These are phyloP conservation scores for Villa cingulata DNA, from an alignment of 2,888 invertebrate species.

Conservation along the genomic window DNA sequence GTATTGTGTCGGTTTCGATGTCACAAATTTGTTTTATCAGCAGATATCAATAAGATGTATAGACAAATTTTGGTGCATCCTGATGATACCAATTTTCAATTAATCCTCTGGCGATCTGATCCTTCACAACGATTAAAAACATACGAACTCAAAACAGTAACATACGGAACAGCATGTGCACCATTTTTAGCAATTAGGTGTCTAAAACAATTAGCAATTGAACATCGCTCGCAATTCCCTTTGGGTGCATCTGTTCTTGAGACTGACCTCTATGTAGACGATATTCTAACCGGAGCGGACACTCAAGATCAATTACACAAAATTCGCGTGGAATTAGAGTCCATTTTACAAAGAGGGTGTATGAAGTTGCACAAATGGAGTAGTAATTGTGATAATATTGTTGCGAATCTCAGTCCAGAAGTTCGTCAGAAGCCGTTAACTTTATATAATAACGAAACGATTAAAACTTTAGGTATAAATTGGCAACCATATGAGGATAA, in stretches of 20 bases:
- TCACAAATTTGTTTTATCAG: conserved; percentile 15
- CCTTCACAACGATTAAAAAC: conserved; percentile 20
- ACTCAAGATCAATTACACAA: no score
- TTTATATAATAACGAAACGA: no score
- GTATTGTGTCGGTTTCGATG: conserved; percentile 3
- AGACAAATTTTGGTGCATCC: conserved; percentile 1
- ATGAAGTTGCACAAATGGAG: no score
- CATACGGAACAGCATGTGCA: conserved; percentile 4
- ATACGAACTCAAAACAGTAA: conserved; percentile 23
- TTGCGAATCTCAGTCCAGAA: no score
- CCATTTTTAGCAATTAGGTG: not conserved
- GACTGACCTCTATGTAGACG: conserved; percentile 17
- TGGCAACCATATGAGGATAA: no score
- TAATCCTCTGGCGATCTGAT: not conserved
- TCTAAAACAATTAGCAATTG: not conserved
- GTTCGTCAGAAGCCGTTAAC: no score
- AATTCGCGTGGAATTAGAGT: no score
- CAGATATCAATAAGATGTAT: conserved; percentile 13
- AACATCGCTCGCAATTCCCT: not conserved
- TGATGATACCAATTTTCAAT: not conserved
- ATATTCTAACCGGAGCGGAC: conserved; percentile 11
- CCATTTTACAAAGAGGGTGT: no score
- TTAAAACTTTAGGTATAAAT: no score
- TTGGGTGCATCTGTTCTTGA: conserved; percentile 9
- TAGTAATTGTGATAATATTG: no score